Evolutionary conservation across 2,797 vertebrate genomes (phyloP).

Genomic region (Silurus lanzhouensis): DNA sequence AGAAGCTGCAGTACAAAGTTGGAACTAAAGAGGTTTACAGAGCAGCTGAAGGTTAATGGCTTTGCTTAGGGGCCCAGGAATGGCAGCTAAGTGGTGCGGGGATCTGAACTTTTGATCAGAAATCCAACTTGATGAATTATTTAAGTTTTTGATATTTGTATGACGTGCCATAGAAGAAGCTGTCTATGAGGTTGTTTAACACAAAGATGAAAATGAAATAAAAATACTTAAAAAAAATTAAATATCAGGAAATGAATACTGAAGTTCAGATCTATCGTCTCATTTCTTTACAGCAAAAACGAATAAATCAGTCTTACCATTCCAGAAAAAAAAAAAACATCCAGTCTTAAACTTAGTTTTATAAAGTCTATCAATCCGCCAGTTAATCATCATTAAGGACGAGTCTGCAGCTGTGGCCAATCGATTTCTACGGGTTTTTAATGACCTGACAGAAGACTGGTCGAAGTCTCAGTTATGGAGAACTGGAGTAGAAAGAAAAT

Average conservation of each 20-base stretch:
- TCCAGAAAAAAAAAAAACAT: background rate
- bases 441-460: background rate
- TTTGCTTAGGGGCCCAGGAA: too few species aligned
- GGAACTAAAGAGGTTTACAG: too few species aligned
- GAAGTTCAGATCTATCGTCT: background rate
- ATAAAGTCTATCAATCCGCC: background rate
- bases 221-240: too few species aligned
- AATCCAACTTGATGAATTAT: too few species aligned
- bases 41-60: too few species aligned
- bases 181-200: too few species aligned
- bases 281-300: background rate
- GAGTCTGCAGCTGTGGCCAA: background rate
- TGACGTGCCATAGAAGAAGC: too few species aligned
- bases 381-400: slow-evolving; percentile 3
- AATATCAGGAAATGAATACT: background rate
- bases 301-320: background rate
- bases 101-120: too few species aligned
- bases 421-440: background rate
- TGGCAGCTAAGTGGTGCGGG: too few species aligned
- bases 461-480: background rate
- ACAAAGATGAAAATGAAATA: too few species aligned
- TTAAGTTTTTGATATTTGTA: too few species aligned
- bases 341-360: background rate
- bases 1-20: too few species aligned
- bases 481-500: background rate